Percentiles rank a stretch among this genome's conserved stretches.
These are phyloP conservation scores for Galendromus occidentalis DNA, from an alignment of 1,140 invertebrate species.

Conservation along the genomic window DNA sequence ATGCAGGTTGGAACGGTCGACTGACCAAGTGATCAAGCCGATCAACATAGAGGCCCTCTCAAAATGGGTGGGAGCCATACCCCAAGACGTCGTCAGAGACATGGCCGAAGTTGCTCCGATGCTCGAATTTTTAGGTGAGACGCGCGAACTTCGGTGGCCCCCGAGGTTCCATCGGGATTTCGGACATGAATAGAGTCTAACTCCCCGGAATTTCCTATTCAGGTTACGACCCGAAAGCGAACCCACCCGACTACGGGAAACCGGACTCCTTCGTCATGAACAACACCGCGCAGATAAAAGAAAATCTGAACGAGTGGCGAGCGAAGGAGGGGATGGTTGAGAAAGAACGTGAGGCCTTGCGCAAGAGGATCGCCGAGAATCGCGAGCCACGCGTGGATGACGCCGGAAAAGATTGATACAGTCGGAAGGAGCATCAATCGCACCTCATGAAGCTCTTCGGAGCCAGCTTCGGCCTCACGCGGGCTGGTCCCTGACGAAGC, in stretches of 20 bases:
- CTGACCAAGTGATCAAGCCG: constrained; percentile 95
- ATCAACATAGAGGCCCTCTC: constrained; percentile 85
- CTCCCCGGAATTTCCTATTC: not conserved
- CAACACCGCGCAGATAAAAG: constrained; percentile 44
- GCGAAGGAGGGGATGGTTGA: constrained; percentile 25
- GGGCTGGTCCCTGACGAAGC: no score
- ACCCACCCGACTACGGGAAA: constrained; percentile 76
- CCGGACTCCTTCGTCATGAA: constrained; percentile 61
- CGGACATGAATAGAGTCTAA: no score
- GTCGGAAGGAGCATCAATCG: no score
- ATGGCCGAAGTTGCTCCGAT: constrained; percentile 82
- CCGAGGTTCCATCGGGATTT: no score
- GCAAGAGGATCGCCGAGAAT: constrained; percentile 12
- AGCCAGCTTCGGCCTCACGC: no score
- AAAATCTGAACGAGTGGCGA: constrained; percentile 31
- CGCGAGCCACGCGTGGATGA: not conserved
- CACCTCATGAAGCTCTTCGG: no score
- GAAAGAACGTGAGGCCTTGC: constrained; percentile 20
- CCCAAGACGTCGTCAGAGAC: constrained; percentile 65
- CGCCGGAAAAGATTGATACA: not conserved
- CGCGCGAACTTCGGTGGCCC: no score
- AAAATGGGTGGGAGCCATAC: constrained; percentile 88
- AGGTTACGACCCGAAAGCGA: constrained; percentile 74
- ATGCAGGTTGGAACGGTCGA: constrained; percentile 80
- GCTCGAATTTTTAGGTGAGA: constrained; percentile 46